phyloP scores from a whole-genome alignment of 2,797 vertebrate genomes.

The Siniperca scherzeri region DNA sequence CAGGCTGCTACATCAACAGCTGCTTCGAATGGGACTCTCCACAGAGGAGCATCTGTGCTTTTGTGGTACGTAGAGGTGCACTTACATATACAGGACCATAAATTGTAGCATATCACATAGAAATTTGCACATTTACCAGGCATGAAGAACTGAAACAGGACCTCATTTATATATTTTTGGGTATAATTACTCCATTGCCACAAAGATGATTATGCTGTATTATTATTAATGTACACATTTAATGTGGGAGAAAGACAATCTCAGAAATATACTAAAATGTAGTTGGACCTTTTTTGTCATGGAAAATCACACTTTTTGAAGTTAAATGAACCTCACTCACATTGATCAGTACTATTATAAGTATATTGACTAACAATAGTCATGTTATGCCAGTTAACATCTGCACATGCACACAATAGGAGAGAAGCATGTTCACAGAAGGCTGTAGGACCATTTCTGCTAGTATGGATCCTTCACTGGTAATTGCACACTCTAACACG shows the following conservation, averaged over 20 bases:
- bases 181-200: not conserved
- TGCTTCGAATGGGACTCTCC: constrained; percentile 99
- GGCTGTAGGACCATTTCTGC: constrained; percentile 38
- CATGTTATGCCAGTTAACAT: not conserved
- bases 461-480: constrained; percentile 52
- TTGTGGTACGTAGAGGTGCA: constrained; percentile 89
- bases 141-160: not conserved
- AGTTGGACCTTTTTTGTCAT: not conserved
- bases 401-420: not conserved
- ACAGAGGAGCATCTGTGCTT: constrained; percentile 96
- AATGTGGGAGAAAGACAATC: not conserved
- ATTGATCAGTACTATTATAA: not conserved
- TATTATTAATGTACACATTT: constrained; percentile 12
- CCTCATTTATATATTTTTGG: not conserved
- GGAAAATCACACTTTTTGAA: not conserved
- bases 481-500: constrained; percentile 56
- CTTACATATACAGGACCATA: not conserved
- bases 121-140: constrained; percentile 3
- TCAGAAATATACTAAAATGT: constrained; percentile 8
- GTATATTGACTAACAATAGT: not conserved
- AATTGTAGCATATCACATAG: not conserved
- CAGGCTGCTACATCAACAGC: constrained; percentile 95
- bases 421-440: constrained; percentile 24
- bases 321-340: not conserved
- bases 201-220: not conserved